Base-by-base conservation (phyloP, 2,797 vertebrate genomes). In the Fundulus diaphanus region DNA sequence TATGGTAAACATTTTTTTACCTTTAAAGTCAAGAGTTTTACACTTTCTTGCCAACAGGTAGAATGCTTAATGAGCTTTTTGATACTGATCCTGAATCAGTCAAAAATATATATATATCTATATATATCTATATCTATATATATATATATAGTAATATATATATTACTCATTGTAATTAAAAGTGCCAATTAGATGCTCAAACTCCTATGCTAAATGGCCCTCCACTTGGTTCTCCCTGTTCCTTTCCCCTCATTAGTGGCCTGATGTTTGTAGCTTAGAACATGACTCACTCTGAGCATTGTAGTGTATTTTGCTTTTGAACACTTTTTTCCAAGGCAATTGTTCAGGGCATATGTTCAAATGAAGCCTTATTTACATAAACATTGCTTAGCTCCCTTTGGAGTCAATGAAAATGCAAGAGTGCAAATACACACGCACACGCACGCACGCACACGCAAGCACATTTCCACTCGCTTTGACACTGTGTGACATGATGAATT, bases 291-390 rank as follows among this genome's bases (percentile, higher is more conserved):
- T 82, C 57, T 0, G 49, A 81, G 78, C 61, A 57, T 0, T 22
- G 40, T 42, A 2, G 51, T 86, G 81, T 89, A 90, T 90, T 84
- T 59, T 85, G 77, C 74, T 35, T 85, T 78, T 90, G 90, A 90
- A 91, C 79, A 72, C 78, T 88, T 85, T 79, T 48, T 92, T 91
- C 90, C 81, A 88, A 86, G 83, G 88, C 92, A 91, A 93, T 92
- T 90, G 90, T 90, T 88, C 33, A 3, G 89, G 86, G 89, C 88
- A 88, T 89, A 88, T 89, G 91, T 91, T 91, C 90, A 92, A 94
- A 94, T 88, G 88, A 87, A 82, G 88, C 77, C 84, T 89, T 79
- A 91, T 94, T 93, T 93, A 66, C 90, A 94, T 93, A 92, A 93
- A 93, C 88, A 87, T 85, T 84, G 86, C 84, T 90, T 87, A 87